These are phyloP conservation scores for Anticlea derivata DNA, from an alignment of 2,888 invertebrate genomes.

Conservation along the genomic window DNA sequence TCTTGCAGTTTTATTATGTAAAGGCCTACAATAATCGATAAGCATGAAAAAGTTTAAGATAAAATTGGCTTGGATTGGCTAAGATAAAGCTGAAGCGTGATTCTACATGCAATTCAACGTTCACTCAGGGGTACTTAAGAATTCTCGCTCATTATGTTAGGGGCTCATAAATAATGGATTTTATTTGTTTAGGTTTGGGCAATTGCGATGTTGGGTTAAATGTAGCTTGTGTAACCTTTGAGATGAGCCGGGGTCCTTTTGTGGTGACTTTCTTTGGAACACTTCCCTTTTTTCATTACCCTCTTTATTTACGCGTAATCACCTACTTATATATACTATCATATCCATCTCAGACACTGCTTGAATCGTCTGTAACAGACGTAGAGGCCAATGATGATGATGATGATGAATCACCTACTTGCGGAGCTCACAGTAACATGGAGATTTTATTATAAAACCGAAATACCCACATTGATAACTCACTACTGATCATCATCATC, in stretches of 20 bases:
- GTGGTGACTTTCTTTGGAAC: conserved; percentile 7
- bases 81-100: background rate
- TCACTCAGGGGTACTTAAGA: conserved; percentile 16
- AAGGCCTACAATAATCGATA: no score
- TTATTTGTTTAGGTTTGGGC: conserved; percentile 35
- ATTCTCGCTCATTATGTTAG: conserved; percentile 32
- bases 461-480: no score
- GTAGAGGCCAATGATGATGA: no score
- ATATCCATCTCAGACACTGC: background rate
- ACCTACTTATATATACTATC: background rate
- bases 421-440: no score
- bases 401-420: no score
- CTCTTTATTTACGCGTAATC: conserved; percentile 2
- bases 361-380: no score
- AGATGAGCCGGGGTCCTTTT: conserved; percentile 12
- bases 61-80: no score
- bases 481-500: no score
- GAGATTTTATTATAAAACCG: no score
- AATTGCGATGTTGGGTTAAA: conserved; percentile 19
- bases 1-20: no score
- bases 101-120: background rate
- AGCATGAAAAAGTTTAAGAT: no score
- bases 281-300: background rate
- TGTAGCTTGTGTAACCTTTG: conserved; percentile 21
- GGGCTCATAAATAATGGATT: conserved; percentile 37